Percentiles rank a stretch among this genome's conserved stretches.
phyloP scores from a whole-genome alignment of 2,797 vertebrate genomes.

The Centroberyx gerrardi region DNA sequence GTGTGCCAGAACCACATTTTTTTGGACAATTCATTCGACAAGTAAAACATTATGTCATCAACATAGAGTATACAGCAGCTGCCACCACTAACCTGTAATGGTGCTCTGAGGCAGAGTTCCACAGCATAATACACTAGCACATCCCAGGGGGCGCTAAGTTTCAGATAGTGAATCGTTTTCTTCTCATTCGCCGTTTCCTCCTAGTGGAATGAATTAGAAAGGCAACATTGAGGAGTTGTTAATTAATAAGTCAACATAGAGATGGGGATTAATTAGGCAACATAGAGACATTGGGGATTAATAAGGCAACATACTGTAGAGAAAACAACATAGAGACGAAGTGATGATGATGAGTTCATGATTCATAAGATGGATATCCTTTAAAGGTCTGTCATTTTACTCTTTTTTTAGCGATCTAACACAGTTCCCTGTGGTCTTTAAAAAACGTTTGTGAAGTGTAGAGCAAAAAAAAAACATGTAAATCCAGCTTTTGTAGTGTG shows the following conservation, averaged over 20 bases:
- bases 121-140: slow-evolving; percentile 84
- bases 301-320: neutral
- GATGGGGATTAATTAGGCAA: no score
- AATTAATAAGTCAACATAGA: no score
- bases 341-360: no score
- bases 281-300: neutral
- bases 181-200: slow-evolving; percentile 84
- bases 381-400: no score
- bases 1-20: slow-evolving; percentile 12
- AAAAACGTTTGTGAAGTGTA: no score
- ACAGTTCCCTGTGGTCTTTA: no score
- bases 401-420: no score
- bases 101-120: slow-evolving; percentile 86
- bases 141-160: slow-evolving; percentile 86
- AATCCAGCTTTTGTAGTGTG: no score
- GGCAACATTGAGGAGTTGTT: neutral
- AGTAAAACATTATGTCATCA: neutral
- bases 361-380: neutral
- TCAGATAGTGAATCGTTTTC: slow-evolving; percentile 86
- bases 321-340: no score
- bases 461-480: no score
- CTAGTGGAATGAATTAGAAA: slow-evolving; percentile 57
- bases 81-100: slow-evolving; percentile 79
- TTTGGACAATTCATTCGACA: neutral
- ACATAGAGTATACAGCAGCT: neutral